A percentile compares a stretch with the other conserved stretches of the same genome.
Evolutionary conservation across 2,113 vertebrate genomes (phyloP).

Genomic region (Ptychochromis oligacanthus): DNA sequence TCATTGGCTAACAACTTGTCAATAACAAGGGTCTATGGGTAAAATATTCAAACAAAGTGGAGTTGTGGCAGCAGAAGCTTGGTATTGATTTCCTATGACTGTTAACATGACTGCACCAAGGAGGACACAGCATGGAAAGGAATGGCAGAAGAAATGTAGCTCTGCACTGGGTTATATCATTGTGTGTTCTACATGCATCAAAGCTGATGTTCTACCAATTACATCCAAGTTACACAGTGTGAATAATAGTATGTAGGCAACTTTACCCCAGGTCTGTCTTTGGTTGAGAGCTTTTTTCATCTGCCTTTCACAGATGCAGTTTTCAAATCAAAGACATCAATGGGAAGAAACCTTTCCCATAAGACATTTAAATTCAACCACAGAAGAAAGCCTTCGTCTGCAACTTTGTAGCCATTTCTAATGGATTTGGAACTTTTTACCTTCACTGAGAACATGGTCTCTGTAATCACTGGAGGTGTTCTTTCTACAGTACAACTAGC

Average conservation of each 20-base stretch:
- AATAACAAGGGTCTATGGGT: not conserved
- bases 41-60: not conserved
- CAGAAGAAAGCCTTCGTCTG: not conserved
- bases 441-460: not conserved
- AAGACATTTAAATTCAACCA: not conserved
- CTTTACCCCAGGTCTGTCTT: not conserved
- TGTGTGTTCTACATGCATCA: too few relatives aligned
- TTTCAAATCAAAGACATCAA: not conserved
- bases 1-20: not conserved
- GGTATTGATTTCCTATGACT: not conserved
- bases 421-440: constrained; percentile 9
- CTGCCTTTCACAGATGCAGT: not conserved
- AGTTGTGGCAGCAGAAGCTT: not conserved
- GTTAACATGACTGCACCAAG: too few relatives aligned
- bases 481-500: not conserved
- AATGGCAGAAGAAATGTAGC: too few relatives aligned
- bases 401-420: constrained; percentile 7
- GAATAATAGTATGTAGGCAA: not conserved
- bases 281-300: not conserved
- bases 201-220: not conserved
- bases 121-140: too few relatives aligned
- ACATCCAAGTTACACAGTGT: not conserved
- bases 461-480: not conserved
- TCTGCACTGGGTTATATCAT: too few relatives aligned
- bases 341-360: not conserved